Conservation (phyloP, 2,113 vertebrate species). For the Etia nguti region DNA sequence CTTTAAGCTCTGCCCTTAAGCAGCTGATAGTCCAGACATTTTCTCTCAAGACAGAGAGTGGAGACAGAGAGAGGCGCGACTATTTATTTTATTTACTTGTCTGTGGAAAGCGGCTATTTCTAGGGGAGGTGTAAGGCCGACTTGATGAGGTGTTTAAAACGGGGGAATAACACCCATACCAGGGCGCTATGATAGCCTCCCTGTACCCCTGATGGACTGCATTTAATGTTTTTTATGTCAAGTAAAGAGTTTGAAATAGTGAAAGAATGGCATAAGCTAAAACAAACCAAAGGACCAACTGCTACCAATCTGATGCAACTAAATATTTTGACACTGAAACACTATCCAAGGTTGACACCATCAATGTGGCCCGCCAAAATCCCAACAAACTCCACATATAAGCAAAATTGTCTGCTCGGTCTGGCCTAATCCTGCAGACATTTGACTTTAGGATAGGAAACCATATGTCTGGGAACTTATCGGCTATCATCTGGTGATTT, state of each 20-base stretch:
- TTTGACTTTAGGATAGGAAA: neutral
- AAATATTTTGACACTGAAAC: neutral
- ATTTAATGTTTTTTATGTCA: neutral
- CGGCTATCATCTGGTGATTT: neutral
- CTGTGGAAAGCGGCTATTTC: slow-evolving; percentile 51
- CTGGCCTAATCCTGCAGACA: neutral
- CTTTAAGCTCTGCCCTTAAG: slow-evolving; percentile 31
- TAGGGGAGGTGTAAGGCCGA: slow-evolving; percentile 35
- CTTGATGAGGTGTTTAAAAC: slow-evolving; percentile 63
- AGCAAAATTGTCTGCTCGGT: neutral
- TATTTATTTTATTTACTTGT: slow-evolving; percentile 54
- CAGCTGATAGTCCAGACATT: slow-evolving; percentile 39
- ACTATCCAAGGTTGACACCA: neutral
- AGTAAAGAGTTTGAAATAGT: neutral
- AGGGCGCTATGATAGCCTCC: neutral
- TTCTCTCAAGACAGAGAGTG: neutral
- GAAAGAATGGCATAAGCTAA: neutral
- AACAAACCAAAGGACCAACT: neutral
- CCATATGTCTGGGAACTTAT: neutral
- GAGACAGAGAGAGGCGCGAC: neutral
- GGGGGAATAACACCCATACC: neutral
- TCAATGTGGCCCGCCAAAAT: neutral
- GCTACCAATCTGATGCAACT: neutral
- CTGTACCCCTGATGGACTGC: neutral
- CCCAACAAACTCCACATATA: neutral